Evolutionary conservation across 2,888 invertebrate genomes (phyloP).

Genomic region (Cactoblastis cactorum): DNA sequence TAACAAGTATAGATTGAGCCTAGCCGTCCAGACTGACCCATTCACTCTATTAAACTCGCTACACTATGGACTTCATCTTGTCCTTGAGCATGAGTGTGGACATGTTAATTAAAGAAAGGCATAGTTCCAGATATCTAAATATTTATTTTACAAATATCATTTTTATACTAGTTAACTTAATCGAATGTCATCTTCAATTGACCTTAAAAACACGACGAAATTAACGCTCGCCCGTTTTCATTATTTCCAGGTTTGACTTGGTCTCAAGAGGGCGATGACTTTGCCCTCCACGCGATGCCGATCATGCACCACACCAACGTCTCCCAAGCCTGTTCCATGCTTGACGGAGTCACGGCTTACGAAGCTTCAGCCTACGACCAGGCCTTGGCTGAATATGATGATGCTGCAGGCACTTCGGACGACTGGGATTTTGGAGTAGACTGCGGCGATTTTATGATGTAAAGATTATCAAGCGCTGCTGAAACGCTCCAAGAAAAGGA

Average conservation of each 20-base stretch:
- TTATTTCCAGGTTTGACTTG: slow-evolving; percentile 77
- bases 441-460: slow-evolving; percentile 86
- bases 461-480: slow-evolving; percentile 30
- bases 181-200: too few relatives aligned
- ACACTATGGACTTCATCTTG: too few relatives aligned
- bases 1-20: too few relatives aligned
- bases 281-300: slow-evolving; percentile 82
- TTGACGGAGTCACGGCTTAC: slow-evolving; percentile 79
- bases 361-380: slow-evolving; percentile 80
- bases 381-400: slow-evolving; percentile 80
- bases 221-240: neutral
- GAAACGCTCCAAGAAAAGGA: too few relatives aligned
- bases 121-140: too few relatives aligned
- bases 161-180: too few relatives aligned
- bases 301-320: slow-evolving; percentile 82
- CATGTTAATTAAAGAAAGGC: too few relatives aligned
- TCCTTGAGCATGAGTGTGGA: too few relatives aligned
- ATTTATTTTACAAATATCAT: too few relatives aligned
- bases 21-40: too few relatives aligned
- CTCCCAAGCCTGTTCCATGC: slow-evolving; percentile 78
- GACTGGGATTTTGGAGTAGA: slow-evolving; percentile 86
- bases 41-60: too few relatives aligned
- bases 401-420: slow-evolving; percentile 73
- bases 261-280: slow-evolving; percentile 84
- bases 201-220: neutral